phyloP scores from a whole-genome alignment of 2,888 invertebrate genomes.

The Gortyna flavago region DNA sequence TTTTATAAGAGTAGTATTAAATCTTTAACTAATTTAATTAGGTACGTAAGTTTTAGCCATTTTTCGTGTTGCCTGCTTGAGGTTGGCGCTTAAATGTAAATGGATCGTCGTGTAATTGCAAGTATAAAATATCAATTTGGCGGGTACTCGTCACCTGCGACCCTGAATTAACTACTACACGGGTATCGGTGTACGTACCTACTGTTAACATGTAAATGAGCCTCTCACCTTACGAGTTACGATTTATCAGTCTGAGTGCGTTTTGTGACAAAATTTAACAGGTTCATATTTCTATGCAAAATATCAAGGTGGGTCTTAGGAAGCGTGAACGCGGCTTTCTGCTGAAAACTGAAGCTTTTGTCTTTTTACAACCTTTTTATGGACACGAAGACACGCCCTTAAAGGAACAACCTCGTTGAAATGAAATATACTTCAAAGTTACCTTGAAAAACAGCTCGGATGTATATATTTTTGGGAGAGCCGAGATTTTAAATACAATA shows the following conservation, averaged over 20 bases:
- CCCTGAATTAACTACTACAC: constrained; percentile 69
- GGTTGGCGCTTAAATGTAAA: constrained; percentile 52
- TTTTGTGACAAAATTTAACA: constrained; percentile 66
- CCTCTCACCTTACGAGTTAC: constrained; percentile 61
- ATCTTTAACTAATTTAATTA: constrained; percentile 23
- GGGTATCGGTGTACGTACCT: constrained; percentile 35
- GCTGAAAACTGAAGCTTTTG: constrained; percentile 48
- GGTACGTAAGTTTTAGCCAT: constrained; percentile 17
- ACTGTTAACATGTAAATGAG: constrained; percentile 74
- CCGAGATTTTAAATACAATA: constrained; percentile 40
- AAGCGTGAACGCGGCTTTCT: constrained; percentile 39
- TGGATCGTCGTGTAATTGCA: constrained; percentile 66
- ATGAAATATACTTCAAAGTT: constrained; percentile 43
- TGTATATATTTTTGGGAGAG: constrained; percentile 21
- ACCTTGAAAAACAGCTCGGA: constrained; percentile 27
- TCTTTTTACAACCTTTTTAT: constrained; percentile 61
- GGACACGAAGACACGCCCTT: constrained; percentile 42
- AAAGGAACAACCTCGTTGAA: constrained; percentile 49
- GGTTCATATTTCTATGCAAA: constrained; percentile 64
- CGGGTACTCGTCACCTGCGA: constrained; percentile 72
- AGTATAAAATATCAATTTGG: constrained; percentile 75
- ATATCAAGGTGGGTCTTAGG: constrained; percentile 37
- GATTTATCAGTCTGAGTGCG: constrained; percentile 61
- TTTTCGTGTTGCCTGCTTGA: constrained; percentile 35
- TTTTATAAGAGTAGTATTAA: background rate